A percentile compares a stretch with the other conserved stretches of the same genome.
phyloP scores from a whole-genome alignment of 2,797 vertebrate genomes.

The Holocentrus rufus region DNA sequence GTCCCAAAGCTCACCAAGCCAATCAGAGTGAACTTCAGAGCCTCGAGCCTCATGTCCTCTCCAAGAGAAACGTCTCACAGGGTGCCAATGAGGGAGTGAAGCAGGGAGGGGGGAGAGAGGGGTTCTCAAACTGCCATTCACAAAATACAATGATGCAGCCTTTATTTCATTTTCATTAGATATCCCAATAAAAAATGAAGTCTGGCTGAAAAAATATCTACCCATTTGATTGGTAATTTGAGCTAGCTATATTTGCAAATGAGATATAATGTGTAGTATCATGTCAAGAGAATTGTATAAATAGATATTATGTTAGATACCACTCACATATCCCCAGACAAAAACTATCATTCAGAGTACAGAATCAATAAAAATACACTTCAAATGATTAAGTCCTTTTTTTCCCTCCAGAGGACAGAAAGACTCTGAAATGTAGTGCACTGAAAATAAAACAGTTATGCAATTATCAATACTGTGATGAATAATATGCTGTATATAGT shows the following conservation, averaged over 20 bases:
- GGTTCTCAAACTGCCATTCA: neutral
- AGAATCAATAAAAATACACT: neutral
- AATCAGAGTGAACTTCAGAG: constrained; percentile 58
- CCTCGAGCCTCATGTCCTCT: constrained; percentile 62
- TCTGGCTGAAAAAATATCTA: too few species aligned
- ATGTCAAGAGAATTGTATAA: too few species aligned
- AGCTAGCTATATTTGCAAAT: too few species aligned
- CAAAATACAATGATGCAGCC: neutral
- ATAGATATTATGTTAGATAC: too few species aligned
- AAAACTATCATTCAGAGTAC: neutral
- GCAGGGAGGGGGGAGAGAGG: too few species aligned
- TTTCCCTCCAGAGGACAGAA: neutral
- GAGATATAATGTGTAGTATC: too few species aligned
- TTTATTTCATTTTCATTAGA: neutral
- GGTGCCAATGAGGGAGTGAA: constrained; percentile 63
- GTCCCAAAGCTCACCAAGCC: constrained; percentile 45
- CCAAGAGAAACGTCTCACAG: constrained; percentile 45
- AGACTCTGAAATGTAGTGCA: too few species aligned
- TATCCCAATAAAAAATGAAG: too few species aligned
- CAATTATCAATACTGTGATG: too few species aligned
- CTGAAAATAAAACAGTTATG: too few species aligned
- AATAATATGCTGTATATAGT: neutral
- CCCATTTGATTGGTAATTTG: too few species aligned
- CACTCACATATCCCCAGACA: too few species aligned
- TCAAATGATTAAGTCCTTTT: neutral